These are phyloP conservation scores for Orius insidiosus DNA, from an alignment of 1,140 invertebrate genomes.

Conservation along the genomic window DNA sequence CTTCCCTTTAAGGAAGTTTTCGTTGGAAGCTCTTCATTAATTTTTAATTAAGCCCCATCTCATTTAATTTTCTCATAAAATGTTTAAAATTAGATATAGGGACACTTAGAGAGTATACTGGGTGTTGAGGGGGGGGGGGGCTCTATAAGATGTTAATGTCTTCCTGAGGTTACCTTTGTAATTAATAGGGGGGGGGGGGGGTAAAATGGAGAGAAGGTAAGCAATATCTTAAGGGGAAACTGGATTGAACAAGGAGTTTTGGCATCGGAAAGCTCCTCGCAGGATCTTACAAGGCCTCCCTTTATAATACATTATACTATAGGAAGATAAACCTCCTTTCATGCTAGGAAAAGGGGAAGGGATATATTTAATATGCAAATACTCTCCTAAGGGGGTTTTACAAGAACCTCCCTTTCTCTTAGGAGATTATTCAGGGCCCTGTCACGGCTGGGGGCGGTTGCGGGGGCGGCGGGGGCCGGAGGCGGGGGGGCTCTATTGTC, in stretches of 20 bases:
- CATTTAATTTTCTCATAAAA: too few species aligned
- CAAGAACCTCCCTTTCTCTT: slow-evolving; percentile 1
- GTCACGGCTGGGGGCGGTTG: not conserved
- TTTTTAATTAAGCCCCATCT: too few species aligned
- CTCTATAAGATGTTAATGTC: slow-evolving; percentile 1
- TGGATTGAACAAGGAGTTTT: slow-evolving; percentile 7
- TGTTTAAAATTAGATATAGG: too few species aligned
- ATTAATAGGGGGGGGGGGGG: too few species aligned
- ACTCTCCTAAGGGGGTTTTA: slow-evolving; percentile 6
- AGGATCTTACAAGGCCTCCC: slow-evolving; percentile 5
- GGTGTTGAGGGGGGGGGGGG: not conserved
- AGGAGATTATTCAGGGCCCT: not conserved
- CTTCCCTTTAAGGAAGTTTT: too few species aligned
- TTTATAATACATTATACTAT: slow-evolving; percentile 8
- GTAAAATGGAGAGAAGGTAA: not conserved
- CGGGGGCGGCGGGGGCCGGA: not conserved
- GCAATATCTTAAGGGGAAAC: slow-evolving; percentile 5
- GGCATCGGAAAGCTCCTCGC: not conserved
- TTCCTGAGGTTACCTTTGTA: slow-evolving; percentile 10
- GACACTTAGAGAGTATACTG: too few species aligned
- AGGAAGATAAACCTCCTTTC: not conserved
- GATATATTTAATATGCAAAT: slow-evolving; percentile 10
- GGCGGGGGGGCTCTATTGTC: slow-evolving; percentile 1
- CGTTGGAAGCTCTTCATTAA: too few species aligned
- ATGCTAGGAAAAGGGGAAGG: not conserved